Conservation (phyloP, 2,113 vertebrate species). For the Oceanodroma tethys region DNA sequence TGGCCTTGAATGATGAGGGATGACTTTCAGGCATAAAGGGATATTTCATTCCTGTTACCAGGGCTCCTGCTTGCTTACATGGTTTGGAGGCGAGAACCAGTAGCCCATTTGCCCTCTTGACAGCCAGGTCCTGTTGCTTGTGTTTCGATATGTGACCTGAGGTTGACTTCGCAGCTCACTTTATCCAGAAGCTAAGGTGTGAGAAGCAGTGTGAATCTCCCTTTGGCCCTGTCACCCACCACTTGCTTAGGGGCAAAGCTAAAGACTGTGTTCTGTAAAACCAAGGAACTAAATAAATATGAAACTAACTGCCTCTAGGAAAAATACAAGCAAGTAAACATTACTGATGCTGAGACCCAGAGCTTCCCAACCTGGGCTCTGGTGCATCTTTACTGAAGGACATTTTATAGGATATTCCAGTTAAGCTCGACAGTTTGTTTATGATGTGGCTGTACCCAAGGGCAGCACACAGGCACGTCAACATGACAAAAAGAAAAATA, state of each 20-base stretch:
- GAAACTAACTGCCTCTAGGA: not conserved
- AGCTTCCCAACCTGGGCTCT: not conserved
- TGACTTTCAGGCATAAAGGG: slow-evolving; percentile 1
- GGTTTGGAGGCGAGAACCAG: not conserved
- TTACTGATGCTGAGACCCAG: not conserved
- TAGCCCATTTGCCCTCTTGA: not conserved
- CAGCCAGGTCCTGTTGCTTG: not conserved
- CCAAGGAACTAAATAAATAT: not conserved
- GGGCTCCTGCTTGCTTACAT: not conserved
- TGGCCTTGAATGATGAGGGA: not conserved
- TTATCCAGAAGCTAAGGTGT: not conserved
- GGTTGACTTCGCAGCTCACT: not conserved
- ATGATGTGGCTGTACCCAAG: not conserved
- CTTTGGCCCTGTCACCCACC: not conserved
- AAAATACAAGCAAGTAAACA: not conserved
- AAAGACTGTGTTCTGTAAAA: not conserved
- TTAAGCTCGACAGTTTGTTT: slow-evolving; percentile 34
- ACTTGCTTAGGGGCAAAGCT: not conserved
- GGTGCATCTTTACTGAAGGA: not conserved
- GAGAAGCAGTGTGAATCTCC: not conserved
- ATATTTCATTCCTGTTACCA: not conserved
- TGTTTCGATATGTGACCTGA: not conserved
- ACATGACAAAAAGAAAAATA: slow-evolving; percentile 25
- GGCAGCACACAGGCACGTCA: not conserved
- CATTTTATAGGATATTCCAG: not conserved